These are phyloP conservation scores for Platorchestia sp. DNA, from an alignment of 1,140 invertebrate species.

Conservation along the genomic window DNA sequence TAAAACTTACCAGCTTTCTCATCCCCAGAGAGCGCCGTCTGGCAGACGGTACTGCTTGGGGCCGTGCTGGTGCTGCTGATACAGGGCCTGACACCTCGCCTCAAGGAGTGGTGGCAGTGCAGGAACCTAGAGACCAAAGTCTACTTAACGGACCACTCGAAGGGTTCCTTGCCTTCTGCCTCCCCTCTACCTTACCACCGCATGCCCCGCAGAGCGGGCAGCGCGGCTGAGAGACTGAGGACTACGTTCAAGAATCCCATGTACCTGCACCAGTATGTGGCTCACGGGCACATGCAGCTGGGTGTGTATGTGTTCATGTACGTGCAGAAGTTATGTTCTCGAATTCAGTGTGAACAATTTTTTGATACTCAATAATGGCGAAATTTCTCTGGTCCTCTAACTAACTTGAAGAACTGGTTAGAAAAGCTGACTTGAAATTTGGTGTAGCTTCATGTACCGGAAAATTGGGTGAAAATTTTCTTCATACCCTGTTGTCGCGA, in stretches of 20 bases:
- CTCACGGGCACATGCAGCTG: constrained; percentile 29
- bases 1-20: too few relatives aligned
- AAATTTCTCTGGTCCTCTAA: too few relatives aligned
- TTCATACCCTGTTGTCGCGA: too few relatives aligned
- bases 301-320: not conserved
- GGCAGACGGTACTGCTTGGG: not conserved
- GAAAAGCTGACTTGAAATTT: too few relatives aligned
- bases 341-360: too few relatives aligned
- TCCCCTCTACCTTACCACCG: not conserved
- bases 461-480: too few relatives aligned
- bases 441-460: too few relatives aligned
- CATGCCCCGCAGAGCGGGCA: not conserved
- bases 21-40: not conserved
- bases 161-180: too few relatives aligned
- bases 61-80: not conserved
- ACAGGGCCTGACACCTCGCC: not conserved
- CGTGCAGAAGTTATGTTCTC: not conserved
- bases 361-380: too few relatives aligned
- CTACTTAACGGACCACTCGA: constrained; percentile 3
- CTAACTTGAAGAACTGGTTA: too few relatives aligned
- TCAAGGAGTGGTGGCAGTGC: constrained; percentile 9
- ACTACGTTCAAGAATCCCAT: not conserved
- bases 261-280: constrained; percentile 28
- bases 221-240: not conserved
- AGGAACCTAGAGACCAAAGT: not conserved